These are phyloP conservation scores for Ceryle rudis DNA, from an alignment of 2,797 vertebrate species.

Conservation along the genomic window DNA sequence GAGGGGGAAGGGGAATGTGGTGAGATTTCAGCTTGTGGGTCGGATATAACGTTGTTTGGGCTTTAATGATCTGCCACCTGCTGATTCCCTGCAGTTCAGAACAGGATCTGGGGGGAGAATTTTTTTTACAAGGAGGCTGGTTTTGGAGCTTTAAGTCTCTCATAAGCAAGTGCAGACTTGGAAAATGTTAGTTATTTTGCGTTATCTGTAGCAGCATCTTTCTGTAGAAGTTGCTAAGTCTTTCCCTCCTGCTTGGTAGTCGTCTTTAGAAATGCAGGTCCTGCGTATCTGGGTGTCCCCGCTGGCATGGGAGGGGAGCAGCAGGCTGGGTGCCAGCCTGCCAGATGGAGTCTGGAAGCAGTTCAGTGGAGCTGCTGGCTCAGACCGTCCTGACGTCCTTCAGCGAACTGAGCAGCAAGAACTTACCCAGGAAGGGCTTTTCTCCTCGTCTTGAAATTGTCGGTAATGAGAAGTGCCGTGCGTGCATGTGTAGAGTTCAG, in stretches of 20 bases:
- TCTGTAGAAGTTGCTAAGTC: neutral
- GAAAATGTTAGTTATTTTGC: neutral
- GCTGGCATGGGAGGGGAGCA: neutral
- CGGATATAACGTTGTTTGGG: conserved; percentile 38
- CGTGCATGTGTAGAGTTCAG: neutral
- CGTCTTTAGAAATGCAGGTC: neutral
- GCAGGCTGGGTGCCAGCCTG: neutral
- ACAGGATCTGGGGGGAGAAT: neutral
- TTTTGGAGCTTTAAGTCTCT: conserved; percentile 51
- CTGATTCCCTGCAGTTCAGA: conserved; percentile 35
- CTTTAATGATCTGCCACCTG: conserved; percentile 57
- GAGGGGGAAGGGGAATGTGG: neutral
- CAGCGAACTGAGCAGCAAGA: neutral
- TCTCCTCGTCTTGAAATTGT: neutral
- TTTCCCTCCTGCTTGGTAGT: neutral
- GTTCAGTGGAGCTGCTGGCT: conserved; percentile 26
- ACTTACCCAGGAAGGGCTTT: neutral
- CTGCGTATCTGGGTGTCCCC: neutral
- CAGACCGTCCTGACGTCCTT: neutral
- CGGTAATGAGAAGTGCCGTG: neutral
- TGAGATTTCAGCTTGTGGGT: neutral
- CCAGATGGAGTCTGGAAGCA: neutral
- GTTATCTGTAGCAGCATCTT: neutral
- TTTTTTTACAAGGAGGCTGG: neutral
- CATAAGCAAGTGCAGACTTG: neutral